Evolutionary conservation across 2,888 invertebrate species (phyloP).

Genomic region (Drosophila macrospina): DNA sequence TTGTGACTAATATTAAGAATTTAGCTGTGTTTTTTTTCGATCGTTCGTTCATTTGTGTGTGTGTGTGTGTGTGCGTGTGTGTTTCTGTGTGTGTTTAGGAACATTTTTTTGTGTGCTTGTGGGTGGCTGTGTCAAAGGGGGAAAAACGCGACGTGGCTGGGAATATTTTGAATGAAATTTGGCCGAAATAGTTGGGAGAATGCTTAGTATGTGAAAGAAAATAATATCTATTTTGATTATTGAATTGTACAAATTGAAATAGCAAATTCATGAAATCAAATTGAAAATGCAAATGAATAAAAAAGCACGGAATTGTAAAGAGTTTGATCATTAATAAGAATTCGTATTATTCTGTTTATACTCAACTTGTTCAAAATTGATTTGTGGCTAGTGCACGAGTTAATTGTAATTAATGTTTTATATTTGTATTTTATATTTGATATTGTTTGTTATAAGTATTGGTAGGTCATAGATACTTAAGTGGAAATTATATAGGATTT

Average conservation of each 20-base stretch:
- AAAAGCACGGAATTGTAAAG: constrained; percentile 68
- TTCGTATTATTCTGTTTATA: constrained; percentile 69
- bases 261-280: constrained; percentile 58
- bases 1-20: constrained; percentile 49
- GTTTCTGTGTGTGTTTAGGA: constrained; percentile 24
- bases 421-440: constrained; percentile 22
- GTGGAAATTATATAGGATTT: constrained; percentile 40
- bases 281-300: constrained; percentile 60
- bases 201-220: constrained; percentile 20
- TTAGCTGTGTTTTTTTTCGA: constrained; percentile 16
- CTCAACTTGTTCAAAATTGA: constrained; percentile 77
- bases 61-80: too few species aligned
- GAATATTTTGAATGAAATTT: constrained; percentile 22
- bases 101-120: constrained; percentile 17
- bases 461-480: constrained; percentile 47
- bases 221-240: constrained; percentile 18
- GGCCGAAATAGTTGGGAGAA: constrained; percentile 42
- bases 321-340: constrained; percentile 63
- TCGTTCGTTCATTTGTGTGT: constrained; percentile 22
- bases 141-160: constrained; percentile 40
- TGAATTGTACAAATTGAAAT: constrained; percentile 25
- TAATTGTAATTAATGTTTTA: constrained; percentile 26
- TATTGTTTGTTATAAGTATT: constrained; percentile 42
- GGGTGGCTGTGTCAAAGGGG: constrained; percentile 43
- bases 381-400: constrained; percentile 54